A percentile compares a stretch with the other conserved stretches of the same genome.
Evolutionary conservation across 1,140 invertebrate genomes (phyloP).

Genomic region (Drosophila kepulauana): DNA sequence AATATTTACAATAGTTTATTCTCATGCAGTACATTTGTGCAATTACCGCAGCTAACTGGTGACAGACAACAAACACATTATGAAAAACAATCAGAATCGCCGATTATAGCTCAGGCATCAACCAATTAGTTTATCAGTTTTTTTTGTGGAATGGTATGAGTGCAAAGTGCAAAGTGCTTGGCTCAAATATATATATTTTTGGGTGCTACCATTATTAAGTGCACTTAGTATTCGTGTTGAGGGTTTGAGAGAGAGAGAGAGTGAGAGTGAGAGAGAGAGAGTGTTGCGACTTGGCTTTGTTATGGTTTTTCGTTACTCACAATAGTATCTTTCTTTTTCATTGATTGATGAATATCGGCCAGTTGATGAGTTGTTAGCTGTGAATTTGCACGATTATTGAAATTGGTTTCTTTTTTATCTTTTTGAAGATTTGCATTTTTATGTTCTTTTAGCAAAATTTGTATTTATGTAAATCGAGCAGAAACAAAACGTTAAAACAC

Average conservation of each 20-base stretch:
- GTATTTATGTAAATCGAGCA: conserved; percentile 23
- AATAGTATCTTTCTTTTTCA: conserved; percentile 88
- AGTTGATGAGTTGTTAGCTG: conserved; percentile 86
- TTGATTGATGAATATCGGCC: conserved; percentile 86
- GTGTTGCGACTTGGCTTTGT: conserved; percentile 41
- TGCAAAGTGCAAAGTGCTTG: conserved; percentile 57
- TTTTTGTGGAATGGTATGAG: conserved; percentile 11
- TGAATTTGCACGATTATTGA: conserved; percentile 85
- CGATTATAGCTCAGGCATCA: conserved; percentile 32
- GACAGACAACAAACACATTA: conserved; percentile 29
- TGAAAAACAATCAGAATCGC: conserved; percentile 11
- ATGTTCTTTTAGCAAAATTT: conserved; percentile 3
- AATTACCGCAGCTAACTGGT: conserved; percentile 77
- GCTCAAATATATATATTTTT: conserved; percentile 29
- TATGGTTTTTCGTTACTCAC: conserved; percentile 85
- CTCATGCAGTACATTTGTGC: conserved; percentile 55
- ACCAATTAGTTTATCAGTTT: conserved; percentile 35
- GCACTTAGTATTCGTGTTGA: conserved; percentile 28
- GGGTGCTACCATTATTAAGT: conserved; percentile 48
- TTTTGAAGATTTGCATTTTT: conserved; percentile 17
- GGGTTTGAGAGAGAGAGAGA: background rate
- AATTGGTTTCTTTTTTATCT: conserved; percentile 28
- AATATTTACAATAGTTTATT: background rate
- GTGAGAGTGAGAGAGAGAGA: background rate
- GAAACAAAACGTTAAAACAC: conserved; percentile 53